Percentiles rank a stretch among this genome's conserved stretches.
These are phyloP conservation scores for Caenorhabditis drosophilae DNA, from an alignment of 2,888 invertebrate genomes.

Conservation along the genomic window DNA sequence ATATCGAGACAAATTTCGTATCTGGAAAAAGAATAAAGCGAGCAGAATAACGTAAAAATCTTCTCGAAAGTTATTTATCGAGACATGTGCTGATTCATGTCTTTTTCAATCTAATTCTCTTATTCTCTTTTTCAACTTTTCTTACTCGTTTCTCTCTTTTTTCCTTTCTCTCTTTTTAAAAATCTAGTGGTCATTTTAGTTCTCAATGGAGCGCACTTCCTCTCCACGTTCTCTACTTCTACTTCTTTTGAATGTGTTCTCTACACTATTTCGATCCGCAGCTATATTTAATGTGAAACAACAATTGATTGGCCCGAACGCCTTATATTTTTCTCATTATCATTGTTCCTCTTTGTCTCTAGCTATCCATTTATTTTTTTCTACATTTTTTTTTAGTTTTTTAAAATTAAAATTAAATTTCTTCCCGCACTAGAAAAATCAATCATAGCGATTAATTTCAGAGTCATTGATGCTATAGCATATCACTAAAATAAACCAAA, in stretches of 20 bases:
- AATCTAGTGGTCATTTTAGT: too few relatives aligned
- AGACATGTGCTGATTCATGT: background rate
- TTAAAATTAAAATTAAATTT: background rate
- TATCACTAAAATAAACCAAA: too few relatives aligned
- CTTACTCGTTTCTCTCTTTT: too few relatives aligned
- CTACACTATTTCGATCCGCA: background rate
- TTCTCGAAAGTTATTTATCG: slow-evolving; percentile 5
- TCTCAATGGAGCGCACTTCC: background rate
- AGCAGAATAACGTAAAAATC: background rate
- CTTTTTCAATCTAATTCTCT: too few relatives aligned
- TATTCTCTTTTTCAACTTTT: too few relatives aligned
- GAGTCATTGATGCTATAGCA: too few relatives aligned
- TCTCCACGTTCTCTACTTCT: background rate
- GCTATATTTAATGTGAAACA: slow-evolving; percentile 6
- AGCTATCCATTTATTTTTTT: background rate
- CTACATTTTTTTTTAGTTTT: background rate
- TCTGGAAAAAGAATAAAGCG: background rate
- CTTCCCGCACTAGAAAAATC: too few relatives aligned
- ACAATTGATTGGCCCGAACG: slow-evolving; percentile 4
- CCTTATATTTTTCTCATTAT: background rate
- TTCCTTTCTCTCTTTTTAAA: too few relatives aligned
- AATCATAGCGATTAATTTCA: too few relatives aligned
- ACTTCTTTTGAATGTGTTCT: background rate
- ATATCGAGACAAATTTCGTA: background rate
- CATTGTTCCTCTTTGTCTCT: background rate